phyloP scores from a whole-genome alignment of 2,113 vertebrate species.

The Nesoenas mayeri region DNA sequence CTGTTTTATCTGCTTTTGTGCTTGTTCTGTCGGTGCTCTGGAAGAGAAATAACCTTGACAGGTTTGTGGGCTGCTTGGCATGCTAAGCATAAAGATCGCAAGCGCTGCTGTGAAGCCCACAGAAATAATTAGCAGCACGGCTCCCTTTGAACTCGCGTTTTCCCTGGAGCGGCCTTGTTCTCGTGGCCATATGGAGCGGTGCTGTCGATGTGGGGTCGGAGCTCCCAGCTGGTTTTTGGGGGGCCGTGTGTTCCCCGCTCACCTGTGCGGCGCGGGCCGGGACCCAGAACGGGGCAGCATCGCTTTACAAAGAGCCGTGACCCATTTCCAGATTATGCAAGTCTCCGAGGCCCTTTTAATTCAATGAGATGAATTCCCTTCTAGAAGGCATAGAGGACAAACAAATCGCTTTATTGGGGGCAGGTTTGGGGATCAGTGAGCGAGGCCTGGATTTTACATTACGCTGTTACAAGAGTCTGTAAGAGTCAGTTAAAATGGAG shows the following conservation, averaged over 20 bases:
- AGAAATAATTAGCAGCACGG: neutral
- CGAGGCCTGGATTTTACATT: neutral
- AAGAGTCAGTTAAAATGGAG: neutral
- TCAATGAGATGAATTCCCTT: neutral
- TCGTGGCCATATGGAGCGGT: neutral
- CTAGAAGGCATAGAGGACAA: neutral
- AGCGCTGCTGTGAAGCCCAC: neutral
- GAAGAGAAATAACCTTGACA: neutral
- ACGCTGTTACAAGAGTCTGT: accelerated
- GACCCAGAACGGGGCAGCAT: neutral
- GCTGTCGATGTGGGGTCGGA: neutral
- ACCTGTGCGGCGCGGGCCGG: neutral
- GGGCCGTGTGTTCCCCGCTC: neutral
- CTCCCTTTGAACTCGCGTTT: neutral
- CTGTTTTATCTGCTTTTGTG: neutral
- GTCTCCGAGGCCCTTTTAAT: neutral
- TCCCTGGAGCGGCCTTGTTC: neutral
- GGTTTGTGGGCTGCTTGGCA: neutral
- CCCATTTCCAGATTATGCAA: neutral
- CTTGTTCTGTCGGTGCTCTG: neutral
- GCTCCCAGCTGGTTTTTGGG: neutral
- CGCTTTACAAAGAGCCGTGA: neutral
- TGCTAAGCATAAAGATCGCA: neutral
- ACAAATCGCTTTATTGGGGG: neutral
- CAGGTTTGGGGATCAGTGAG: neutral